phyloP scores from a whole-genome alignment of 2,797 vertebrate genomes.

The Garrulus glandarius region DNA sequence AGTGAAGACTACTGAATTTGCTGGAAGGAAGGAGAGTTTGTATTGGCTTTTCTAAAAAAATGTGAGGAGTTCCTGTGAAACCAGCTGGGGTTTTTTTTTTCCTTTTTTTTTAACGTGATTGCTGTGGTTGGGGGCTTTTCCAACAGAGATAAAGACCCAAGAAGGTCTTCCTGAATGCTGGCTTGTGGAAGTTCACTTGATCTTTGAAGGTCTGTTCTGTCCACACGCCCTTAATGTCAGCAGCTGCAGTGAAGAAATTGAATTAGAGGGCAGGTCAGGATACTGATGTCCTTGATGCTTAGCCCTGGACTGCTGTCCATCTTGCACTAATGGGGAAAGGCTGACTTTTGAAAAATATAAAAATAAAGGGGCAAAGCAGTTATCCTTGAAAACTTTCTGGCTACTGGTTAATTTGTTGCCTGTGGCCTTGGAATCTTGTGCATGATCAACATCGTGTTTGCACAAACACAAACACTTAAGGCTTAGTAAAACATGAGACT shows the following conservation, averaged over 20 bases:
- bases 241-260: constrained; percentile 23
- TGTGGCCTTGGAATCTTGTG: not conserved
- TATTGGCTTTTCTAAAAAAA: not conserved
- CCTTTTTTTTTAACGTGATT: not conserved
- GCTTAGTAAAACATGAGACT: not conserved
- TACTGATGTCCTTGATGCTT: not conserved
- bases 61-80: not conserved
- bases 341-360: not conserved
- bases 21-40: not conserved
- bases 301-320: not conserved
- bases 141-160: constrained; percentile 1
- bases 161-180: not conserved
- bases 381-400: not conserved
- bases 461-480: not conserved
- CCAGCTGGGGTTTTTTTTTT: not conserved
- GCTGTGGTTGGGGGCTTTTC: not conserved
- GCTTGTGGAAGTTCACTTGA: not conserved
- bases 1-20: not conserved
- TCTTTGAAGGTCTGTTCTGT: constrained; percentile 17
- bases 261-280: not conserved
- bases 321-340: not conserved
- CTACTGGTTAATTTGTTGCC: not conserved
- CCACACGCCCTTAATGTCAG: not conserved
- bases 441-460: not conserved
- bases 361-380: not conserved